Evolutionary conservation across 2,888 invertebrate genomes (phyloP).

Genomic region (Embidobia sp.): DNA sequence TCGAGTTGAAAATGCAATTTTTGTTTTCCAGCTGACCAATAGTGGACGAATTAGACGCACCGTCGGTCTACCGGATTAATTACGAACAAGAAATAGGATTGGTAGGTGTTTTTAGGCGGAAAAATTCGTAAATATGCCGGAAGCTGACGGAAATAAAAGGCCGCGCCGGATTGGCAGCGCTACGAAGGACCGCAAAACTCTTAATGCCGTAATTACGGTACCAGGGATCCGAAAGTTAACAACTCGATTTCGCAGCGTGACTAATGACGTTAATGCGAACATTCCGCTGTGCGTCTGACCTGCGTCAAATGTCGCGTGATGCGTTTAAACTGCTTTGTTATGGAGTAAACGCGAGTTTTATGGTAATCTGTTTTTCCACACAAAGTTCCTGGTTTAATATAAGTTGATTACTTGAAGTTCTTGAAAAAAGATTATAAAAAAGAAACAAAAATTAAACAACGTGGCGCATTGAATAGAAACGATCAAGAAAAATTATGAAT

Average conservation of each 20-base stretch:
- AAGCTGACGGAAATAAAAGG: slow-evolving; percentile 40
- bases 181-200: slow-evolving; percentile 41
- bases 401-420: slow-evolving; percentile 16
- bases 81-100: slow-evolving; percentile 30
- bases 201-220: slow-evolving; percentile 50
- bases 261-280: slow-evolving; percentile 59
- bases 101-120: background rate
- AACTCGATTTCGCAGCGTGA: slow-evolving; percentile 59
- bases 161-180: slow-evolving; percentile 22
- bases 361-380: slow-evolving; percentile 50
- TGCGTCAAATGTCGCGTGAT: slow-evolving; percentile 60
- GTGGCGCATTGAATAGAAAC: too few species aligned
- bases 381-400: background rate
- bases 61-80: background rate
- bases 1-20: too few species aligned
- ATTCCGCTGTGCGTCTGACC: slow-evolving; percentile 50
- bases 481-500: too few species aligned
- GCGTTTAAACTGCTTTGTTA: slow-evolving; percentile 61
- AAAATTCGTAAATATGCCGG: slow-evolving; percentile 36
- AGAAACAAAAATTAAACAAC: too few species aligned
- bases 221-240: slow-evolving; percentile 54
- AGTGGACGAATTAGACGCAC: background rate
- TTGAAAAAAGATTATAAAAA: too few species aligned
- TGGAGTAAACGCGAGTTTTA: slow-evolving; percentile 44
- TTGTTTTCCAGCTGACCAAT: background rate